Conservation (phyloP, 2,797 vertebrate genomes). For the Petrocephalus schoutedeni region DNA sequence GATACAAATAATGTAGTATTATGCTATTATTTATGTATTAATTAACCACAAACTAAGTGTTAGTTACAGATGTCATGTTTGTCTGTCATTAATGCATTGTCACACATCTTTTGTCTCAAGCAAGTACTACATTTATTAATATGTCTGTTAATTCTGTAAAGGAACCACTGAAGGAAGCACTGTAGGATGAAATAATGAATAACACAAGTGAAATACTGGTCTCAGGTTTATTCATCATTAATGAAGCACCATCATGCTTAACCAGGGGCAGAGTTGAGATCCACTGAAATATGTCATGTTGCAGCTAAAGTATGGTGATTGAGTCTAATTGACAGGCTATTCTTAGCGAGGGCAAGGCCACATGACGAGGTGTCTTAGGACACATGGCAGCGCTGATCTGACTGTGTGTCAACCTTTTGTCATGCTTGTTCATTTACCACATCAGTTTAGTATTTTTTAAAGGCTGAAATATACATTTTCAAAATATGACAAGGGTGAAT, state of each 20-base stretch:
- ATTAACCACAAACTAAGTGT: too few species aligned
- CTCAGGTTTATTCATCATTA: too few species aligned
- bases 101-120: too few species aligned
- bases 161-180: too few species aligned
- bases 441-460: neutral
- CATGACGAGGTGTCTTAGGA: neutral
- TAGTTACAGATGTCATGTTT: too few species aligned
- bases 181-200: too few species aligned
- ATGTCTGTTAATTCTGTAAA: too few species aligned
- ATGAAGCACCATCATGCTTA: neutral
- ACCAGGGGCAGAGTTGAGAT: neutral
- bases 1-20: too few species aligned
- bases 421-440: neutral
- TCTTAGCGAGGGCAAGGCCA: neutral
- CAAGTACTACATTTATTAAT: too few species aligned
- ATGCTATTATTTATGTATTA: too few species aligned
- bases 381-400: neutral
- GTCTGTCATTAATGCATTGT: too few species aligned
- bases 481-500: neutral
- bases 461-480: neutral
- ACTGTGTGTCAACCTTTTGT: neutral
- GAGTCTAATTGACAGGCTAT: neutral
- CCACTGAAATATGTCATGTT: neutral
- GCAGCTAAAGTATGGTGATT: neutral
- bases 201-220: too few species aligned